Conservation (phyloP, 2,797 vertebrate species). For the Semotilus atromaculatus region DNA sequence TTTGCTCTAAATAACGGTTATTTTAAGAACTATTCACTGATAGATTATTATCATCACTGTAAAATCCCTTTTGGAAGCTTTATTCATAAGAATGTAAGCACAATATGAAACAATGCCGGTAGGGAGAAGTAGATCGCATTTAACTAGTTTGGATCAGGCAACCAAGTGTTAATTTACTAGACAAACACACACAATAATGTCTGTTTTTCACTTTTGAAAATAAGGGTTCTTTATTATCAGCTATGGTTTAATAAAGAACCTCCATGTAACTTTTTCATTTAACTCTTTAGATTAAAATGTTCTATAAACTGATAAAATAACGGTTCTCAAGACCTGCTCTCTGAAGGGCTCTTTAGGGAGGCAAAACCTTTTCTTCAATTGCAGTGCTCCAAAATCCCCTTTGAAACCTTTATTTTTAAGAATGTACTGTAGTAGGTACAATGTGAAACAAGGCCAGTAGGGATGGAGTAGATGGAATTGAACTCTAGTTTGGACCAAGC, state of each 20-base stretch:
- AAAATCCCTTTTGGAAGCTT: too few relatives aligned
- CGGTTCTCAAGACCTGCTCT: background rate
- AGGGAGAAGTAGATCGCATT: background rate
- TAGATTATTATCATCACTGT: background rate
- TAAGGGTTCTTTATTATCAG: background rate
- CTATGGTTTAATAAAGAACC: background rate
- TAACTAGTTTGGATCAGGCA: background rate
- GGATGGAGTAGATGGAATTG: background rate
- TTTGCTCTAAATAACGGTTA: background rate
- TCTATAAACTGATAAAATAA: background rate
- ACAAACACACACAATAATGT: background rate
- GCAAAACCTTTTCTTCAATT: background rate
- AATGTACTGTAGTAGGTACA: background rate
- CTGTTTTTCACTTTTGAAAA: background rate
- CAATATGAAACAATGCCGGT: background rate
- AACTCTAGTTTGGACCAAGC: background rate
- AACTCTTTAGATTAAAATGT: background rate
- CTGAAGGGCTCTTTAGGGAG: background rate
- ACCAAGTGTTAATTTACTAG: background rate
- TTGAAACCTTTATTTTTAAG: slow-evolving; percentile 7
- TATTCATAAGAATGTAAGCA: background rate
- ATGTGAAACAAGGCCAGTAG: background rate
- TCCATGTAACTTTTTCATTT: background rate
- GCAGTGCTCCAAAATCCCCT: background rate
- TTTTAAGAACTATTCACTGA: background rate